A percentile compares a stretch with the other conserved stretches of the same genome.
Evolutionary conservation across 2,888 invertebrate genomes (phyloP).

Genomic region (Eupithecia vulgata): DNA sequence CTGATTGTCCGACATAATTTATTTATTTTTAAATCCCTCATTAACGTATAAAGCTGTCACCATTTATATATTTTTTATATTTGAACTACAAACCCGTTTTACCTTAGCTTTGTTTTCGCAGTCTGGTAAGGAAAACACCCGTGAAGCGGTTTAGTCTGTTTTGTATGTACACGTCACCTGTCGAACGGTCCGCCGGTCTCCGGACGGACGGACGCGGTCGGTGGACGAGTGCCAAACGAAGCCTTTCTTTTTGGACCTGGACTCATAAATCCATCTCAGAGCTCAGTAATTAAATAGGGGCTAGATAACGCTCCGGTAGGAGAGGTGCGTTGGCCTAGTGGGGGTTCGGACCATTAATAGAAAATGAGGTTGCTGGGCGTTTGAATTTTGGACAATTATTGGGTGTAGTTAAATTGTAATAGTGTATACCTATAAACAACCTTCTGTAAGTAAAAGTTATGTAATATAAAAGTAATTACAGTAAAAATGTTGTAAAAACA

Average conservation of each 20-base stretch:
- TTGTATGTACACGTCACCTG: slow-evolving; percentile 6
- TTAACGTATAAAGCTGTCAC: too few relatives aligned
- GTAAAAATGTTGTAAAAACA: too few relatives aligned
- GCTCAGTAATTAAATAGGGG: slow-evolving; percentile 14
- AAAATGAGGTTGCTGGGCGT: neutral
- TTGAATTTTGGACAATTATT: neutral
- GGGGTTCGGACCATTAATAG: neutral
- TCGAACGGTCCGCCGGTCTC: neutral
- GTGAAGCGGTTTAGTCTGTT: neutral
- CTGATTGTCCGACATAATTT: too few relatives aligned
- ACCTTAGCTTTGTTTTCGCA: neutral
- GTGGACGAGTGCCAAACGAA: slow-evolving; percentile 20
- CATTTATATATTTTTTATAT: too few relatives aligned
- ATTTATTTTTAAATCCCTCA: too few relatives aligned
- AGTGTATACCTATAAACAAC: too few relatives aligned
- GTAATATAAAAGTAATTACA: too few relatives aligned
- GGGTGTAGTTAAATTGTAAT: too few relatives aligned
- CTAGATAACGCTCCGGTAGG: neutral
- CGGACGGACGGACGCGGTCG: slow-evolving; percentile 5
- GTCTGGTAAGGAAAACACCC: neutral
- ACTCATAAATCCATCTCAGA: slow-evolving; percentile 24
- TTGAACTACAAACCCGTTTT: neutral
- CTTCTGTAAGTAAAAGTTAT: too few relatives aligned
- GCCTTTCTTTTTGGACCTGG: slow-evolving; percentile 13
- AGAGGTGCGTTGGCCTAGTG: neutral